These are phyloP conservation scores for Propithecus perrieri DNA, from an alignment of 2,797 vertebrate species.

Conservation along the genomic window DNA sequence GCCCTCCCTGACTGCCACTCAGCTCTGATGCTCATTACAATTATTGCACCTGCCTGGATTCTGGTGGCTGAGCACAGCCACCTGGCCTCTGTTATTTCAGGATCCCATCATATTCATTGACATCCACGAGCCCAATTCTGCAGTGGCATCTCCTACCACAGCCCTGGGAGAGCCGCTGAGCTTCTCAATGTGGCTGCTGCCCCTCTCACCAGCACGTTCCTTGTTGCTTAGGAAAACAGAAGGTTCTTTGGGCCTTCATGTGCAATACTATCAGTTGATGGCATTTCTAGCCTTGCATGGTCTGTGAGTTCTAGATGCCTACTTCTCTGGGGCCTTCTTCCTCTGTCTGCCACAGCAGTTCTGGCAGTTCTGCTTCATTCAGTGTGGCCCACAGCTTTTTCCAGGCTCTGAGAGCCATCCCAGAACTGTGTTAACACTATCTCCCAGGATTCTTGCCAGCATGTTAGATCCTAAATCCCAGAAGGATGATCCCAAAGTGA, in stretches of 20 bases:
- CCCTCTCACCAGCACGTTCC: neutral
- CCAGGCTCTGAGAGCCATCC: neutral
- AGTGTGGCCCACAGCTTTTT: neutral
- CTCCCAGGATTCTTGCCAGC: neutral
- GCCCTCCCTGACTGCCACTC: neutral
- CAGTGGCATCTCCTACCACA: neutral
- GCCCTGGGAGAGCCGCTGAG: neutral
- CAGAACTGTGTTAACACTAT: neutral
- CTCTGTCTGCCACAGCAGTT: too few species aligned
- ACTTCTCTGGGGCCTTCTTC: neutral
- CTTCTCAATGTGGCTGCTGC: neutral
- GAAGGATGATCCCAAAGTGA: neutral
- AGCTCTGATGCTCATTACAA: neutral
- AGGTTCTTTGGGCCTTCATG: neutral
- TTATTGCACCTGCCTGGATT: neutral
- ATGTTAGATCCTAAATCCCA: neutral
- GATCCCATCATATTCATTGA: neutral
- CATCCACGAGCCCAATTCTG: neutral
- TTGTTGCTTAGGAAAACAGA: neutral
- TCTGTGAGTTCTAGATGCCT: neutral
- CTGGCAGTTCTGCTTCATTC: neutral
- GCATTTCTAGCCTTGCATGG: neutral
- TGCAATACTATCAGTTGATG: neutral
- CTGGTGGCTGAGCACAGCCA: too few species aligned
- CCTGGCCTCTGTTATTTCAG: neutral